Evolutionary conservation across 2,113 vertebrate genomes (phyloP).

Genomic region (Chionomys nivalis): DNA sequence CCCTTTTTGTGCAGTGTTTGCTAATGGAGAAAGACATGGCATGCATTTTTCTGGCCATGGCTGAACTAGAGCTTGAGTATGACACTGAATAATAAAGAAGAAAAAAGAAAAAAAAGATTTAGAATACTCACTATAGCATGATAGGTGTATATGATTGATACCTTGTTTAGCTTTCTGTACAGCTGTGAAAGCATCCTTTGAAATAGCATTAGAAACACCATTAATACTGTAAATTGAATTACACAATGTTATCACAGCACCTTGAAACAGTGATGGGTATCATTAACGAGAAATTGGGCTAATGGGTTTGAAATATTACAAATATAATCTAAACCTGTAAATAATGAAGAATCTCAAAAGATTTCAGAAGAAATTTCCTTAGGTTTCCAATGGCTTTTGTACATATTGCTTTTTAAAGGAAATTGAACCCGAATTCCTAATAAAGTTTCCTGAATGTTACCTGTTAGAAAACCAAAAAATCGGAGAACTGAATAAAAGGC

Average conservation of each 20-base stretch:
- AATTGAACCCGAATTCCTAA: background rate
- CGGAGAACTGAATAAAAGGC: background rate
- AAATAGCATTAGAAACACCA: background rate
- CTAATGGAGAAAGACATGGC: constrained; percentile 66
- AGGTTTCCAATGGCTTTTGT: constrained; percentile 23
- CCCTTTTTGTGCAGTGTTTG: constrained; percentile 71
- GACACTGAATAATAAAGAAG: background rate
- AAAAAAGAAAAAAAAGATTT: background rate
- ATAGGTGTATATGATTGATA: background rate
- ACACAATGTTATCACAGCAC: background rate
- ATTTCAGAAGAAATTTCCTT: background rate
- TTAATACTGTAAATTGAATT: background rate
- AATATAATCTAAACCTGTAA: constrained; percentile 3
- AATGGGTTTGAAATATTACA: constrained; percentile 54
- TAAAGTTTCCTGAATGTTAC: background rate
- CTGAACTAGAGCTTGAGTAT: background rate
- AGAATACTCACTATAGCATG: background rate
- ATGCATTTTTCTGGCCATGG: background rate
- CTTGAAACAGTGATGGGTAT: constrained; percentile 22
- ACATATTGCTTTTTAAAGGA: background rate
- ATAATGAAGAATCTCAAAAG: constrained; percentile 7
- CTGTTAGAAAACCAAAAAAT: background rate
- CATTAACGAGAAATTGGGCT: background rate
- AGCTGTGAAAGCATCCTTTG: background rate
- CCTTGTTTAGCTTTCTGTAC: background rate